These are phyloP conservation scores for Menidia beryllina DNA, from an alignment of 2,113 vertebrate genomes.

Conservation along the genomic window DNA sequence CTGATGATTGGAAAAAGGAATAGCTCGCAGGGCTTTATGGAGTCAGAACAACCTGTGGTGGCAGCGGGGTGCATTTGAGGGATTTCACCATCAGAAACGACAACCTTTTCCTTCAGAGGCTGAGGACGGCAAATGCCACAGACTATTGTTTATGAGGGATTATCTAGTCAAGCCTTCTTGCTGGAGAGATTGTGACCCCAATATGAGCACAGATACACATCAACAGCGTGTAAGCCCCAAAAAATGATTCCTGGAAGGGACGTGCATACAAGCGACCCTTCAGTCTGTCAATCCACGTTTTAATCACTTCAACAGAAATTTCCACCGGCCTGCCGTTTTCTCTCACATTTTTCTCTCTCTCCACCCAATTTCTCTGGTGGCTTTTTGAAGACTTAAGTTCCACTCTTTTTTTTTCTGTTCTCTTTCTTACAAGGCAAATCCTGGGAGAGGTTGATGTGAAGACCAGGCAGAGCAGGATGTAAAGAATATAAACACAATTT, in stretches of 20 bases:
- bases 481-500: conserved; percentile 90
- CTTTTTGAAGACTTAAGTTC: conserved; percentile 71
- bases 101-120: conserved; percentile 60
- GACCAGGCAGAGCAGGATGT: conserved; percentile 82
- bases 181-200: conserved; percentile 74
- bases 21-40: conserved; percentile 25
- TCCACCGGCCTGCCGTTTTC: conserved; percentile 60
- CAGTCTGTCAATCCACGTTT: conserved; percentile 67
- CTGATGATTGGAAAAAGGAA: conserved; percentile 59
- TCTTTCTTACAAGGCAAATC: conserved; percentile 79
- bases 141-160: conserved; percentile 81
- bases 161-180: conserved; percentile 71
- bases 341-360: conserved; percentile 47
- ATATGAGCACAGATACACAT: conserved; percentile 81
- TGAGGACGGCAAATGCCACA: conserved; percentile 73
- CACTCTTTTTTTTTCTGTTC: conserved; percentile 32
- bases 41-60: conserved; percentile 45
- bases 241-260: conserved; percentile 67
- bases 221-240: conserved; percentile 66
- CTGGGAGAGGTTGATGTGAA: conserved; percentile 79
- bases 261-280: conserved; percentile 56
- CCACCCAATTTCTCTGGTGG: conserved; percentile 59
- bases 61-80: conserved; percentile 39
- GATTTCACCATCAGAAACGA: conserved; percentile 50
- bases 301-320: conserved; percentile 69